Conservation (phyloP, 1,140 invertebrate genomes). For the Drosophila bifasciata region DNA sequence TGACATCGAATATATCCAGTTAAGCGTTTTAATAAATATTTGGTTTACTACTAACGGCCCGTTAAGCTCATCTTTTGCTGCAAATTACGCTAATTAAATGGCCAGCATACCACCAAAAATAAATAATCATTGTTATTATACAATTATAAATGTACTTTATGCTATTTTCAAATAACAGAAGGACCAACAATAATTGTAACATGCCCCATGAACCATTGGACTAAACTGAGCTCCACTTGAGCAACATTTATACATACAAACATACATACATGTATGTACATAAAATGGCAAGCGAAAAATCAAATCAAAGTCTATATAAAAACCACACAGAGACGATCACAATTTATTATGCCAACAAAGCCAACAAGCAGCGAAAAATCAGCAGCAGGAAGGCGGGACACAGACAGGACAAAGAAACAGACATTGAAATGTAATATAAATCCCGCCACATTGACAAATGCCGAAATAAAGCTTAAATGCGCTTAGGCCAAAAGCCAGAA, state of each 20-base stretch:
- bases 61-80: slow-evolving; percentile 35
- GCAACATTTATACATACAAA: slow-evolving; percentile 70
- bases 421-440: slow-evolving; percentile 70
- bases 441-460: slow-evolving; percentile 79
- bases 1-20: slow-evolving; percentile 7
- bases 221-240: slow-evolving; percentile 50
- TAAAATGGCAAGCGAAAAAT: slow-evolving; percentile 61
- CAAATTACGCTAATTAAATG: slow-evolving; percentile 74
- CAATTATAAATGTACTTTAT: slow-evolving; percentile 52
- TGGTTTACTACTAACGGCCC: slow-evolving; percentile 17
- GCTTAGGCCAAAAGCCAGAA: slow-evolving; percentile 52
- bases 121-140: slow-evolving; percentile 39
- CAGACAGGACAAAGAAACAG: too few species aligned
- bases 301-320: slow-evolving; percentile 75
- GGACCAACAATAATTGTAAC: slow-evolving; percentile 9
- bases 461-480: slow-evolving; percentile 81
- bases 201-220: slow-evolving; percentile 12
- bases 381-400: too few species aligned
- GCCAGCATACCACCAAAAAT: slow-evolving; percentile 32
- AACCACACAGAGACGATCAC: slow-evolving; percentile 74
- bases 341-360: slow-evolving; percentile 73
- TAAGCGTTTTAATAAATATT: slow-evolving; percentile 60
- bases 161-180: slow-evolving; percentile 23
- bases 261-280: too few species aligned
- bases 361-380: too few species aligned